These are phyloP conservation scores for Heterotilapia buettikoferi DNA, from an alignment of 2,113 vertebrate genomes.

Conservation along the genomic window DNA sequence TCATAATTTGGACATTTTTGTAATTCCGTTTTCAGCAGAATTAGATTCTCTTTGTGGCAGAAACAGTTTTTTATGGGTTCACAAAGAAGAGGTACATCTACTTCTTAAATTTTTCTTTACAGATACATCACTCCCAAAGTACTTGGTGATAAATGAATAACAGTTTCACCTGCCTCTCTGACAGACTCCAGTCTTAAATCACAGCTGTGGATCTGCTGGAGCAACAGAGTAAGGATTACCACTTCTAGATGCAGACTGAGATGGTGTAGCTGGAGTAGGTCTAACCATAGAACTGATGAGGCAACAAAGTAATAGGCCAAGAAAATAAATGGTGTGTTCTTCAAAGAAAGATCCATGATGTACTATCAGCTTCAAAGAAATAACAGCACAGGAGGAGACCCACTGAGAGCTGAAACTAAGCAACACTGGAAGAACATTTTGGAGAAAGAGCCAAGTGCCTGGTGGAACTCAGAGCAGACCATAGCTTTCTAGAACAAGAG, in stretches of 20 bases:
- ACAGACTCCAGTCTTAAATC: not conserved
- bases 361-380: not conserved
- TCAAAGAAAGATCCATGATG: not conserved
- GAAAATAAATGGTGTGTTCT: not conserved
- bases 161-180: not conserved
- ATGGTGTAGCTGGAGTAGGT: not conserved
- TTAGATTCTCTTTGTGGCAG: not conserved
- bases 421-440: not conserved
- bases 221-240: not conserved
- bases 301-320: not conserved
- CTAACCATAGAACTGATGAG: not conserved
- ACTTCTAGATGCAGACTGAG: not conserved
- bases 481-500: not conserved
- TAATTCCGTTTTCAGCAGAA: not conserved
- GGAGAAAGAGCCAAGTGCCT: not conserved
- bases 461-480: rapidly evolving
- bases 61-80: not conserved
- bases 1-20: not conserved
- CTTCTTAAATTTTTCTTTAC: not conserved
- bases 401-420: not conserved
- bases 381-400: not conserved
- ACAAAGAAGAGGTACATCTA: not conserved
- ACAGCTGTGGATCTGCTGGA: not conserved
- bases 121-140: not conserved
- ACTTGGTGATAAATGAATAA: not conserved